Evolutionary conservation across 2,113 vertebrate species (phyloP).

Genomic region (Callocephalon fimbriatum): DNA sequence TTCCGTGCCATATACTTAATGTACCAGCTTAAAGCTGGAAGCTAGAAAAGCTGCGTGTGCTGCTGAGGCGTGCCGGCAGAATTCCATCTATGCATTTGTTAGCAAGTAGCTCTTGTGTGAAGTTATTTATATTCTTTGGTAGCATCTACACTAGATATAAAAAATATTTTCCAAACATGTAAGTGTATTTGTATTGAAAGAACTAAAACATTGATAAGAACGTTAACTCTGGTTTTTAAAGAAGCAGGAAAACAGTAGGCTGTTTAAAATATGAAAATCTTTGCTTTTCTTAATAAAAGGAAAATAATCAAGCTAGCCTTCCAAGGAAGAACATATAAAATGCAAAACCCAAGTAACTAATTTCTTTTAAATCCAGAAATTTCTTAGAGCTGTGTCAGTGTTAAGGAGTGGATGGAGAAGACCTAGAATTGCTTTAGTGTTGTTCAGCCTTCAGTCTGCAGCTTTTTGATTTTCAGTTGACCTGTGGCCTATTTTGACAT

Average conservation of each 20-base stretch:
- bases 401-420: not conserved
- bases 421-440: not conserved
- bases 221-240: not conserved
- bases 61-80: not conserved
- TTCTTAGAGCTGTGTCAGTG: not conserved
- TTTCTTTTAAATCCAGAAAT: not conserved
- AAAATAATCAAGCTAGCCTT: not conserved
- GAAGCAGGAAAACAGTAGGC: not conserved
- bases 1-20: not conserved
- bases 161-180: not conserved
- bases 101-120: constrained; percentile 10
- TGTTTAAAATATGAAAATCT: not conserved
- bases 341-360: not conserved
- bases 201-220: not conserved
- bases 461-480: not conserved
- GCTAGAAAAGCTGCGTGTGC: not conserved
- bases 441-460: not conserved
- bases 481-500: not conserved
- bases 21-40: not conserved
- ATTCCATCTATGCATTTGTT: constrained; percentile 6
- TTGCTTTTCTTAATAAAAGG: not conserved
- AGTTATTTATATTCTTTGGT: constrained; percentile 13
- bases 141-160: not conserved
- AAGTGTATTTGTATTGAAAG: not conserved
- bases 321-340: not conserved